These are phyloP conservation scores for Agapornis canus DNA, from an alignment of 2,797 vertebrate species.

Conservation along the genomic window DNA sequence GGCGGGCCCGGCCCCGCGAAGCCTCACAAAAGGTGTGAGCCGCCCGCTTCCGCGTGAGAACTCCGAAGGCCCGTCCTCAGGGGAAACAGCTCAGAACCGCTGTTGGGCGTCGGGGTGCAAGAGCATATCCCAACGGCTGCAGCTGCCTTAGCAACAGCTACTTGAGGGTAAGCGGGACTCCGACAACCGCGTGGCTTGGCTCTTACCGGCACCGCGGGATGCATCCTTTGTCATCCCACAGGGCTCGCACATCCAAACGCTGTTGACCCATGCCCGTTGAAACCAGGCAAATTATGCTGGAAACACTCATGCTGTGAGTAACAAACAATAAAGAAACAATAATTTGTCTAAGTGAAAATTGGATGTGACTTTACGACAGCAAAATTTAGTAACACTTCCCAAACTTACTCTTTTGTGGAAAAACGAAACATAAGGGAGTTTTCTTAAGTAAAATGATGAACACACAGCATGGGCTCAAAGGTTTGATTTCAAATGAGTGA, in stretches of 20 bases:
- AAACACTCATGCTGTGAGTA: background rate
- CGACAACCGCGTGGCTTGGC: rapidly evolving
- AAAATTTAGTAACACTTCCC: background rate
- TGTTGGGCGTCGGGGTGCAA: rapidly evolving
- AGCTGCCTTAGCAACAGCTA: background rate
- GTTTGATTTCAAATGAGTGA: background rate
- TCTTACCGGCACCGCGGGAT: background rate
- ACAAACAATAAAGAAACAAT: background rate
- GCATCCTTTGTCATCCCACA: background rate
- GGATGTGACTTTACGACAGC: rapidly evolving
- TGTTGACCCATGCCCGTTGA: background rate
- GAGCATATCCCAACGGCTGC: background rate
- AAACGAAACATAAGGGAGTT: background rate
- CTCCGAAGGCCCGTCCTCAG: background rate
- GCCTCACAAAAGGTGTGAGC: background rate
- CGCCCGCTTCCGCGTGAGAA: background rate
- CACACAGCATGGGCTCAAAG: background rate
- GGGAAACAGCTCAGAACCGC: background rate
- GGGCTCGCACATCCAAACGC: rapidly evolving
- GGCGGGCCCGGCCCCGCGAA: too few relatives aligned
- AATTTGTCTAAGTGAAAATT: background rate
- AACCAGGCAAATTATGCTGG: background rate
- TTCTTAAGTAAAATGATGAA: background rate
- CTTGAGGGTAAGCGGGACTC: rapidly evolving
- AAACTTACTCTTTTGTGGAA: background rate